A percentile compares a stretch with the other conserved stretches of the same genome.
These are phyloP conservation scores for Sisyra nigra DNA, from an alignment of 2,888 invertebrate genomes.

Conservation along the genomic window DNA sequence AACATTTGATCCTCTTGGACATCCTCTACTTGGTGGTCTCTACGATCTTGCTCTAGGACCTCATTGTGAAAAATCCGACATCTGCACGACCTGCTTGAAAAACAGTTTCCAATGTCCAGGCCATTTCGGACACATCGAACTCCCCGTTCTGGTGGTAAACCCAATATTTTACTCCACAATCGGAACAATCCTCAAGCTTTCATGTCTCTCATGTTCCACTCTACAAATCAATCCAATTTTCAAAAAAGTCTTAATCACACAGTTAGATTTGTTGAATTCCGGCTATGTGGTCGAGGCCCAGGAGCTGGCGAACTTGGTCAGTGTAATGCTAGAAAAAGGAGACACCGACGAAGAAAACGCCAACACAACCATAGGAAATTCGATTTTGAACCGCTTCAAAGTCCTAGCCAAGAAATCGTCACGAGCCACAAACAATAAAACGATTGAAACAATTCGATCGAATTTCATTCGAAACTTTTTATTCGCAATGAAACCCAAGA, in stretches of 20 bases:
- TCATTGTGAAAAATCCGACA: slow-evolving; percentile 33
- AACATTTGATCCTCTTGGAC: slow-evolving; percentile 68
- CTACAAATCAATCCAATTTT: slow-evolving; percentile 40
- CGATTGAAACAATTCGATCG: slow-evolving; percentile 31
- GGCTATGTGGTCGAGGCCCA: slow-evolving; percentile 60
- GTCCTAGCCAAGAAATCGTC: slow-evolving; percentile 17
- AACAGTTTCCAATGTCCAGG: slow-evolving; percentile 60
- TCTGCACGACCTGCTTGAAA: slow-evolving; percentile 67
- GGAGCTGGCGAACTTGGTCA: slow-evolving; percentile 29
- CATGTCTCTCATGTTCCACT: slow-evolving; percentile 53
- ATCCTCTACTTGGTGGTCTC: slow-evolving; percentile 71
- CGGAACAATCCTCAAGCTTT: slow-evolving; percentile 44
- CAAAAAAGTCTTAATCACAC: slow-evolving; percentile 44
- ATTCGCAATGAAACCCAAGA: slow-evolving; percentile 26
- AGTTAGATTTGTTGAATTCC: slow-evolving; percentile 52
- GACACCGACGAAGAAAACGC: slow-evolving; percentile 18
- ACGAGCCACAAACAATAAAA: slow-evolving; percentile 23
- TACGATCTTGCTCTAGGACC: slow-evolving; percentile 74
- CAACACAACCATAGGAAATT: slow-evolving; percentile 14
- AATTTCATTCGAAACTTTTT: slow-evolving; percentile 30
- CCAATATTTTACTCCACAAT: slow-evolving; percentile 72
- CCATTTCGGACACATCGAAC: slow-evolving; percentile 87
- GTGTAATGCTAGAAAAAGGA: slow-evolving; percentile 14
- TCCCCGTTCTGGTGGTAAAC: slow-evolving; percentile 79
- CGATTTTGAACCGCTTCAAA: slow-evolving; percentile 19